Base-by-base conservation (phyloP, 2,888 invertebrate genomes). In the Spicauda simplicius region DNA sequence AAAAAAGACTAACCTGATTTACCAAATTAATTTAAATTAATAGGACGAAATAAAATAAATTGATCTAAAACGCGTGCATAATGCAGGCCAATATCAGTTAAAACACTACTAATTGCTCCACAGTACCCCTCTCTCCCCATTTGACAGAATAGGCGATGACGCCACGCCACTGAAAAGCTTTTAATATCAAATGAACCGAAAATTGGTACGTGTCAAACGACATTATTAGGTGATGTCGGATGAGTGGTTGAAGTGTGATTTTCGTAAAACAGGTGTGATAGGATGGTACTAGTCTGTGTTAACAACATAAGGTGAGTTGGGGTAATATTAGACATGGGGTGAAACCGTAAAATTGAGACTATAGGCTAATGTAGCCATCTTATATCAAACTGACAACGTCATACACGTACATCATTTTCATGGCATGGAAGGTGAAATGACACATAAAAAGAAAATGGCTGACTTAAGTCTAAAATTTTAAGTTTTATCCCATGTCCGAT, bases 121-220 rank as follows among this genome's bases (percentile, higher is more conserved):
- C 70, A 64, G 68, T 64, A 16, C 72, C 72, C 70, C 71, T 64
- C 70, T 62, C 69, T 60, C 68, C 74, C 77, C 76, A 78, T 80
- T 80, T 76, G 75, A 76, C 77, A 76, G 84, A 86, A 85, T 86
- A 84, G 81, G 73, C 78, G 79, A 85, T 86, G 83, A 80, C 75
- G 74, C 65, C 74, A 70, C 79, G 77, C 77, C 76, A 82, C 79
- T 85, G 89, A 89, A 91, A 91, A 88, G 81, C 91, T 91, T 93
- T 93, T 90, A 93, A 93, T 93, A 93, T 83, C 85, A 91, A 91
- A 93, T 93, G 92, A 93, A 89, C 89, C 86, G 87, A 90, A 92
- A 92, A 93, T 93, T 91, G 91, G 89, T 86, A 88, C 84, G 87
- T 89, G 91, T 90, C 90, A 90, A 90, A 91, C 87, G 82, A 82